A percentile compares a stretch with the other conserved stretches of the same genome.
Evolutionary conservation across 2,797 vertebrate species (phyloP).

Genomic region (Gobio occitaniae): DNA sequence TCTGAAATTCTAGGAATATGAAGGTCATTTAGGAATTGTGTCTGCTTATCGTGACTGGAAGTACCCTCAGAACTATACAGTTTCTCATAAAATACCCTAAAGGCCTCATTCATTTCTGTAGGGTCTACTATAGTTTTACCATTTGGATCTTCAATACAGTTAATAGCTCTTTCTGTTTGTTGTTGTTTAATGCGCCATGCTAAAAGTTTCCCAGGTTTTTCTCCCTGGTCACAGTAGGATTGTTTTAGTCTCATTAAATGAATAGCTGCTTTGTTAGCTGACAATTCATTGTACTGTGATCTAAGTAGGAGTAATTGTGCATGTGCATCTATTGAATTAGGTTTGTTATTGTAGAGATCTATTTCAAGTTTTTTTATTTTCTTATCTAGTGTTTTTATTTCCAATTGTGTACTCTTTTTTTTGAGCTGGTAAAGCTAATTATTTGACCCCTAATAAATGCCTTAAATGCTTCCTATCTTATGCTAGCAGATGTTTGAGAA

Average conservation of each 20-base stretch:
- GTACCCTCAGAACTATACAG: constrained; percentile 8
- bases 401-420: neutral
- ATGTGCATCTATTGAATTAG: neutral
- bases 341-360: constrained; percentile 18
- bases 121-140: neutral
- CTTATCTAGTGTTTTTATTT: constrained; percentile 4
- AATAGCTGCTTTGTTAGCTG: too few species aligned
- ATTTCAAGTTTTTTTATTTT: constrained; percentile 13
- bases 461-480: too few species aligned
- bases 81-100: constrained; percentile 20
- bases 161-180: constrained; percentile 37
- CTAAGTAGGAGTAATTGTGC: neutral
- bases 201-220: too few species aligned
- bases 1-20: too few species aligned
- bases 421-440: constrained; percentile 35
- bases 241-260: too few species aligned
- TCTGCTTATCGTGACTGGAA: neutral
- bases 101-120: constrained; percentile 23
- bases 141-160: constrained; percentile 11
- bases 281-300: too few species aligned
- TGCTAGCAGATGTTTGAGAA: too few species aligned
- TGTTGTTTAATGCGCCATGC: constrained; percentile 44
- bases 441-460: too few species aligned
- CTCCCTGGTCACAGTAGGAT: too few species aligned
- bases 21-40: too few species aligned